Evolutionary conservation across 2,797 vertebrate species (phyloP).

Genomic region (Peromyscus nudipes): DNA sequence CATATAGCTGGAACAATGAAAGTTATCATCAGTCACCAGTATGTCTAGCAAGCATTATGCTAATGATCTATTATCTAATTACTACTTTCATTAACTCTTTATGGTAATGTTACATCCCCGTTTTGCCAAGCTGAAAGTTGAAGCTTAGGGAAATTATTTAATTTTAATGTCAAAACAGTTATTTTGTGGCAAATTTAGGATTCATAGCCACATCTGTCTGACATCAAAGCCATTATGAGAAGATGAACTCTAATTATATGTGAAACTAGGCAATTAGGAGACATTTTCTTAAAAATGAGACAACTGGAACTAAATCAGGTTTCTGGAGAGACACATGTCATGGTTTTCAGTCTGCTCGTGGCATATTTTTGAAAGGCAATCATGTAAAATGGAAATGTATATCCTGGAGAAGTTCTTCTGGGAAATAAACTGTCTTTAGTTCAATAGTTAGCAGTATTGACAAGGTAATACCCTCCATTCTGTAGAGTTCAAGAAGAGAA

Average conservation of each 20-base stretch:
- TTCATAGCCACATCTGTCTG: conserved; percentile 63
- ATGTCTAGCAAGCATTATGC: conserved; percentile 33
- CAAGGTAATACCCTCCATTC: neutral
- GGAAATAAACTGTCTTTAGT: conserved; percentile 56
- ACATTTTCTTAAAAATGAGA: conserved; percentile 64
- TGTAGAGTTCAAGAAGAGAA: neutral
- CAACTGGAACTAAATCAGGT: conserved; percentile 44
- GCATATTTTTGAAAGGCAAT: conserved; percentile 47
- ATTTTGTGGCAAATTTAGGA: conserved; percentile 54
- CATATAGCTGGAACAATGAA: conserved; percentile 29
- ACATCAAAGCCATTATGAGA: conserved; percentile 64
- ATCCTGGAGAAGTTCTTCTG: conserved; percentile 20
- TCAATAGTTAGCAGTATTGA: conserved; percentile 17
- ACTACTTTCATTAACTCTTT: conserved; percentile 70
- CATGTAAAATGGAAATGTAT: conserved; percentile 44
- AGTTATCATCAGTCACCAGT: conserved; percentile 3
- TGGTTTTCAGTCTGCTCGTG: conserved; percentile 61
- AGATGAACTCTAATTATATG: conserved; percentile 64
- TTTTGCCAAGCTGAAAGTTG: conserved; percentile 35
- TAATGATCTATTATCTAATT: conserved; percentile 65
- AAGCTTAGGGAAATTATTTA: conserved; percentile 62
- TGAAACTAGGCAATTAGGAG: conserved; percentile 67
- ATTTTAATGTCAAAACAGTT: conserved; percentile 57
- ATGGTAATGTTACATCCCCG: neutral
- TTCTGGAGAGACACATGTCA: conserved; percentile 70